These are phyloP conservation scores for Zaprionus lachaisei DNA, from an alignment of 1,140 invertebrate species.

Conservation along the genomic window DNA sequence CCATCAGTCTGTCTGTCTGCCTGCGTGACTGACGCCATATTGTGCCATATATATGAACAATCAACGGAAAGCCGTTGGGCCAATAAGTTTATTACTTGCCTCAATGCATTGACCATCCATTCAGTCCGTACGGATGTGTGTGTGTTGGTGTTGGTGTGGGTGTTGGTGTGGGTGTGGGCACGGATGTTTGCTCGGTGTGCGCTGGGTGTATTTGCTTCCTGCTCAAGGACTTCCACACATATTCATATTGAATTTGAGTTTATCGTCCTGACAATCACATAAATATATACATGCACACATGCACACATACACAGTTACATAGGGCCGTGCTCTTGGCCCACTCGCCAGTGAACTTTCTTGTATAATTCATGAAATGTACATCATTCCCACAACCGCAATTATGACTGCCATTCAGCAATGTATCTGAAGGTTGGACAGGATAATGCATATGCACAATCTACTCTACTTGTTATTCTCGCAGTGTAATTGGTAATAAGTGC, in stretches of 20 bases:
- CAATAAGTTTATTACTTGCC: constrained; percentile 81
- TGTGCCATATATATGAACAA: constrained; percentile 63
- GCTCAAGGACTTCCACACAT: constrained; percentile 49
- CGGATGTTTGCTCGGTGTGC: constrained; percentile 10
- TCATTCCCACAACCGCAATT: constrained; percentile 77
- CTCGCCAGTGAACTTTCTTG: constrained; percentile 52
- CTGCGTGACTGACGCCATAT: constrained; percentile 55
- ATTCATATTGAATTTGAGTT: constrained; percentile 50
- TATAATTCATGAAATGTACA: constrained; percentile 82
- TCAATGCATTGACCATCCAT: constrained; percentile 75
- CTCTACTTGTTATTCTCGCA: constrained; percentile 3
- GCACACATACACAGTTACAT: constrained; percentile 22
- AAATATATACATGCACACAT: constrained; percentile 32
- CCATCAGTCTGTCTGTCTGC: constrained; percentile 26
- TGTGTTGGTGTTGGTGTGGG: constrained; percentile 21
- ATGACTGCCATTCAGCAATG: constrained; percentile 67
- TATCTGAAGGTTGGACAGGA: constrained; percentile 39
- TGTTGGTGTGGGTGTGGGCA: constrained; percentile 36
- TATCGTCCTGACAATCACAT: constrained; percentile 46
- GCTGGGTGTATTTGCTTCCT: constrained; percentile 28
- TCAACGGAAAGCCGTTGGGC: constrained; percentile 69
- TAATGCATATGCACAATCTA: constrained; percentile 14
- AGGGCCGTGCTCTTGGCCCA: constrained; percentile 20
- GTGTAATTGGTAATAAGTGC: constrained; percentile 24
- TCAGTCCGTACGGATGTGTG: constrained; percentile 18